These are phyloP conservation scores for Drosophila paracracens DNA, from an alignment of 2,888 invertebrate genomes.

Conservation along the genomic window DNA sequence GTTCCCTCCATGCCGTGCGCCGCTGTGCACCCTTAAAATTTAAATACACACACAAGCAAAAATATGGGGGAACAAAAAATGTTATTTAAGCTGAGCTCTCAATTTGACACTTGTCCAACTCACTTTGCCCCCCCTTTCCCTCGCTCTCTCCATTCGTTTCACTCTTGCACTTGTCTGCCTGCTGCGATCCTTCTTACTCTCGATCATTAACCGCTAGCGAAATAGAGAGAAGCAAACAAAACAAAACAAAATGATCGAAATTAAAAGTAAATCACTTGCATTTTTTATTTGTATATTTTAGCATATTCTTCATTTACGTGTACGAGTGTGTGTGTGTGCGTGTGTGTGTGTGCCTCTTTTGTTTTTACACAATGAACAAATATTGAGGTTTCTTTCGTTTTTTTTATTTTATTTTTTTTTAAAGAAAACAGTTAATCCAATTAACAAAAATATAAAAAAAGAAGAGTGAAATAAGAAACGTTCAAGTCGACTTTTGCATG, in stretches of 20 bases:
- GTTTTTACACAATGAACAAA: conserved; percentile 39
- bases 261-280: conserved; percentile 64
- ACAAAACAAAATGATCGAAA: conserved; percentile 38
- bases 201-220: conserved; percentile 41
- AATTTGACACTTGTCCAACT: conserved; percentile 38
- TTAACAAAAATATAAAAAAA: conserved; percentile 67
- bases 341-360: conserved; percentile 8
- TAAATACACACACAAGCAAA: conserved; percentile 10
- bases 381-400: conserved; percentile 66
- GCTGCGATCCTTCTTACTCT: conserved; percentile 16
- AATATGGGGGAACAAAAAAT: conserved; percentile 22
- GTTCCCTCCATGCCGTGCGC: neutral
- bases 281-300: conserved; percentile 51
- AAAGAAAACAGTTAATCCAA: conserved; percentile 71
- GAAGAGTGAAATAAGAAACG: conserved; percentile 1
- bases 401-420: conserved; percentile 44
- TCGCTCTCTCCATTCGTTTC: conserved; percentile 5
- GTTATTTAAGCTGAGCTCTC: conserved; percentile 62
- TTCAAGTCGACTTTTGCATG: conserved; percentile 35
- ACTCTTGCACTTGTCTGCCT: neutral
- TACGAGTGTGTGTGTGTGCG: neutral
- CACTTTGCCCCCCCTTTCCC: neutral
- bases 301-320: conserved; percentile 44
- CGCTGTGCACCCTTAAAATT: conserved; percentile 36
- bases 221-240: conserved; percentile 4